Evolutionary conservation across 1,140 invertebrate genomes (phyloP), one percentile per base, ranked within the genome.

Genomic region (Drosophila novamexicana): DNA sequence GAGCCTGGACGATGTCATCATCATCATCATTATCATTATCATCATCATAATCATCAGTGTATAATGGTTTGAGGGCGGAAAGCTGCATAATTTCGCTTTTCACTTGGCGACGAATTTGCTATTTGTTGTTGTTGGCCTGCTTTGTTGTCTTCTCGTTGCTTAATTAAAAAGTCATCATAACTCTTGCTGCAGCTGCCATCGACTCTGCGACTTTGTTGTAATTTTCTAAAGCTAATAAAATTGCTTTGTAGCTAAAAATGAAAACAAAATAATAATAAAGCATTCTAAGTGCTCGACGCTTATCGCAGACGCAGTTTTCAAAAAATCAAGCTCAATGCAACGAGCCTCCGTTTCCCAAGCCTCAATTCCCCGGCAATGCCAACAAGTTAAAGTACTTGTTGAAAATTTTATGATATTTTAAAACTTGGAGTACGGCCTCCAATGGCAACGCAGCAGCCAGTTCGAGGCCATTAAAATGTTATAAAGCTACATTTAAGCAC

Each of bases 111-210:
- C 81, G 62, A 65, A 75, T 70, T 61, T 53, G 37, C 9, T n/a
- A 12, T 18, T 59, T 58, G 1, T 52, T 58, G 52, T 54, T 70
- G 57, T 22, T 57, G 56, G 54, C 36, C 49, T 54, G 54, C 39
- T 62, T 49, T 62, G 45, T 62, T 62, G 59, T 37, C 59, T 66
- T 72, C 42, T 49, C 36, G 42, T 65, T 66, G 69, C 80, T 88
- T 88, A 88, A 88, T 88, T 88, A 88, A 88, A 88, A 88, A 89
- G 84, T 88, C 84, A 88, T 88, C 84, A 88, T 89, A 88, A 88
- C 83, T 88, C 77, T 71, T 77, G 84, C 69, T 90, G 84, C 84
- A 90, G 84, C 80, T 89, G 80, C 67, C 42, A 45, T 69, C 72
- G 59, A 59, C 59, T 66, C 4, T 71, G 61, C 49, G 61, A 77